Evolutionary conservation across 2,797 vertebrate species (phyloP), one percentile per base, ranked within the genome.

Genomic region (Coreius guichenoti): DNA sequence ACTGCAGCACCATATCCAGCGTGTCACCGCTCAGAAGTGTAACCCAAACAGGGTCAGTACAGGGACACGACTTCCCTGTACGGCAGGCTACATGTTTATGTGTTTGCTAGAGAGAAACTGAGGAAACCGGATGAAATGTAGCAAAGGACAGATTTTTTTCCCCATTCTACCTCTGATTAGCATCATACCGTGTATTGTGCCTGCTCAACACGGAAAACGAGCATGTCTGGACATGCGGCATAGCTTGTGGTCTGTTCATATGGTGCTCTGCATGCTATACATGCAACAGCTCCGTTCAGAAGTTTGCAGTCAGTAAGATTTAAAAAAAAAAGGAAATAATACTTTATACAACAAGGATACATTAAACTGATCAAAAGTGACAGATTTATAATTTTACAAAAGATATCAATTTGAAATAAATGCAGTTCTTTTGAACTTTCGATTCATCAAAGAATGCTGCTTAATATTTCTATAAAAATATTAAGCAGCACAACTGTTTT

Each of bases 221-320:
- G 91, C 93, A 67, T 85, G 94, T 91, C 93, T 89, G 89, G 91
- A 90, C 94, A 89, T 49, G 94, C 80, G 58, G 17, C 47, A 56
- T 73, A 90, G 92, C 92, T 92, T 84, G 63, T 54, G 65, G 63
- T 78, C 74, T 78, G 33, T 67, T 84, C 36, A 78, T 78, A 63
- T 63, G 14, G 83, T 63, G 39, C 39, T 72, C 26, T 61, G 65
- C 29, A 36, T 85, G 65, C 67, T 79, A 81, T 80, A 77, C 76
- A 80, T 31, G n/a, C 43, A 70, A 61, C 17, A 70, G 76, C 47
- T 78, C 29, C 8, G 31, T 54, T 36, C 49, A 76, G 12, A 75
- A 4, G 73, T 54, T 54, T 43, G 33, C 13, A 21, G 13, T 68
- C 31, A 36, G 17, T 26, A 26, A 56, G 7, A 58, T 56, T 23